Conservation (phyloP, 2,888 invertebrate genomes). For the Clistopyga incitator region DNA sequence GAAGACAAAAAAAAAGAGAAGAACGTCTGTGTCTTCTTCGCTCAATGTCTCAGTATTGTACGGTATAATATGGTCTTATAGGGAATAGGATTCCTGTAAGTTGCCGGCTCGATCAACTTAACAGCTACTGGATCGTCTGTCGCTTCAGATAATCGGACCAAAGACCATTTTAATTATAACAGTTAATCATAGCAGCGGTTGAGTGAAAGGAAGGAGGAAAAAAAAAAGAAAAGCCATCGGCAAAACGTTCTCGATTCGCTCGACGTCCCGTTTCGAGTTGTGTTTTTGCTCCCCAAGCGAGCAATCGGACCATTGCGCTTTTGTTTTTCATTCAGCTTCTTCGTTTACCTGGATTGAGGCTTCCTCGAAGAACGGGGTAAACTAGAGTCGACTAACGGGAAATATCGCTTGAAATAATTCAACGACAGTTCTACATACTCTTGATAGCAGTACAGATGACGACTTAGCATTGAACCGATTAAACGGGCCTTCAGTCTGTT, state of each 20-base stretch:
- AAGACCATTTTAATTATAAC: slow-evolving; percentile 60
- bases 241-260: slow-evolving; percentile 66
- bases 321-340: slow-evolving; percentile 56
- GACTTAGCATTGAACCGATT: slow-evolving; percentile 41
- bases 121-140: slow-evolving; percentile 33
- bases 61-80: slow-evolving; percentile 18
- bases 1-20: not conserved
- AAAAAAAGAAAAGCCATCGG: slow-evolving; percentile 35
- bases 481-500: slow-evolving; percentile 31
- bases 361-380: slow-evolving; percentile 65
- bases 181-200: slow-evolving; percentile 39
- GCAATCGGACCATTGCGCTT: slow-evolving; percentile 63
- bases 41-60: slow-evolving; percentile 27
- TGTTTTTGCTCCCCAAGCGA: slow-evolving; percentile 40
- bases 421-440: not conserved
- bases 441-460: not conserved
- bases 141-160: slow-evolving; percentile 14
- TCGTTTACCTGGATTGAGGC: slow-evolving; percentile 59
- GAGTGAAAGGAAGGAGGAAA: slow-evolving; percentile 49
- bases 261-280: slow-evolving; percentile 57
- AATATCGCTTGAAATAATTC: slow-evolving; percentile 41
- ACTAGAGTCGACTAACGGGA: slow-evolving; percentile 61
- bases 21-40: not conserved
- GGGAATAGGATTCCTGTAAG: slow-evolving; percentile 22
- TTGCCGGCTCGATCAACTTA: slow-evolving; percentile 21